Base-by-base conservation (phyloP, 2,888 invertebrate genomes). In the Abrostola triplasia region DNA sequence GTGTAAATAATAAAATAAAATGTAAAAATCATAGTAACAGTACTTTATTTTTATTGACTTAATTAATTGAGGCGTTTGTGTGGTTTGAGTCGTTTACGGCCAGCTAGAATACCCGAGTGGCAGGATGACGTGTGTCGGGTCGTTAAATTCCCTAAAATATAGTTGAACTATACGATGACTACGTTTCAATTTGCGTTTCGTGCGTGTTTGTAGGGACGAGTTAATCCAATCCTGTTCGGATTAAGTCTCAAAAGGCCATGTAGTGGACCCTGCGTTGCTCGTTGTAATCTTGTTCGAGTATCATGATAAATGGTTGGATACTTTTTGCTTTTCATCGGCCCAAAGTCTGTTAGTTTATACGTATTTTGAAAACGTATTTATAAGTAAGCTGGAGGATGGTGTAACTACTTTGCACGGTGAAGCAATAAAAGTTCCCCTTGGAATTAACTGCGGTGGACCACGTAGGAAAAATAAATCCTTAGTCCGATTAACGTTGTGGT, bases 71-170 rank as follows among this genome's bases (percentile, higher is more conserved):
- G 8, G 4, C 44, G 12, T 13, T 12, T 24, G 44, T 24, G 44
- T 47, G 24, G 44, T 13, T 24, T 9, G 44, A 24, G 44, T 47
- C 13, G 44, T 47, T 24, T 47, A 47, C 44, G 44, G 13, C 24
- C 44, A 24, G 13, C 9, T 24, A 24, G 24, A 4, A 24, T 24
- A 24, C 44, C 24, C 44, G 24, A 47, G 44, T 47, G 44, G 13
- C 44, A 13, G 8, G 44, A 24, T 47, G 44, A 47, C 13, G 44
- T 47, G 13, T 47, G 44, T 24, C 13, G 44, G 44, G 44, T 47
- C 44, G 44, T 47, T 47, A 24, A 47, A 24, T 13, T 47, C 44
- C 44, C 13, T 47, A 47, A 47, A 47, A 47, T 47, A 47, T 8
- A 9, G 24, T 5, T 8, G 7, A 5, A 5, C 44, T 24, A 24